Base-by-base conservation (phyloP, 1,140 invertebrate genomes). In the Oreohelix idahoensis region DNA sequence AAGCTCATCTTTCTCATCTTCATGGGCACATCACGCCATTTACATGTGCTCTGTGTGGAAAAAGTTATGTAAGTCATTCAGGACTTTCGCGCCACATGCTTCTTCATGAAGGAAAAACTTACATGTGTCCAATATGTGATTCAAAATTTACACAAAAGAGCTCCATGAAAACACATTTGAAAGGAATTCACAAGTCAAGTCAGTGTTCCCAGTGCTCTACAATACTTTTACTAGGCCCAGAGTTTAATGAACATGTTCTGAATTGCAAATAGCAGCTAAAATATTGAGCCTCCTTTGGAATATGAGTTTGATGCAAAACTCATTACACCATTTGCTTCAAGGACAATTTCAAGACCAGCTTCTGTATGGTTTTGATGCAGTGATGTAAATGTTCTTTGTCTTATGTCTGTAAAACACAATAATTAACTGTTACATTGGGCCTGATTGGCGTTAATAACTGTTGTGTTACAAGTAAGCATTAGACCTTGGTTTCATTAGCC, bases 11-110 rank as follows among this genome's bases (percentile, higher is more conserved):
- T 38, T 79, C 63, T 13, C 32, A 66, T 1, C 36, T 79, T 79
- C 63, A 66, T 79, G 63, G 58, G 4, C 58, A 42, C 58, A 20
- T 35, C 23, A 39, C 53, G 35, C 77, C 77, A 8, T 79, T 29
- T n/a, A 58, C 51, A 1, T 79, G 77, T 66, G 36, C 53, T 38
- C 5, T 79, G 26, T 79, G 77, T 79, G 77, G 53, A 39, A 79
- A 66, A 69, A 32, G 77, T 26, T 79, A 66, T 66, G 35, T 79
- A 5, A 79, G 77, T 79, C 38, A 42, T 38, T 79, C 77, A 38
- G 77, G 77, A 36, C 77, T 79, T 66, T 51, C 77, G 2, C 77
- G 63, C 20, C 77, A 79, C 53, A 79, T 66, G 63, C 51, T 58
- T 4, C 36, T 36, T 39, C 77, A 79, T 53, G 53, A 53, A 66